Evolutionary conservation across 2,888 invertebrate species (phyloP), one percentile per base, ranked within the genome.

Genomic region (Zonitis immaculata): DNA sequence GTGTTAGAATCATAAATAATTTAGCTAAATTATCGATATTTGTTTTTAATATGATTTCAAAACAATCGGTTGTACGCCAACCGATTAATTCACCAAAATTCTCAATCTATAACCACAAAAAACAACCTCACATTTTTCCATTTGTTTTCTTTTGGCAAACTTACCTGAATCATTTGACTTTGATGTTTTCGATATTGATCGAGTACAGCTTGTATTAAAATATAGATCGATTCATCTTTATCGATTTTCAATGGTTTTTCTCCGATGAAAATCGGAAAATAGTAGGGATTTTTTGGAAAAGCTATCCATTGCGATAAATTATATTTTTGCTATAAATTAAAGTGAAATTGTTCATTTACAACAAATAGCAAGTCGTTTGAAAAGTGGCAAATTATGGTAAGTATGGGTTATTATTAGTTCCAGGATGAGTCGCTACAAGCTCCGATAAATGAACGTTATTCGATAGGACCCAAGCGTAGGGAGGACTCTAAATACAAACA

Each of bases 21-120:
- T 85, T 81, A 56, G 88, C 85, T 44, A 91, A 81, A 66, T 86
- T 83, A 67, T 87, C 85, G 63, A 89, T 80, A 70, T 91, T 89
- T 42, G 89, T 88, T 73, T 87, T 87, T 51, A 92, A 67, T 56
- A 92, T 82, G 60, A 90, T 78, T 47, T 87, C 87, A 66, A 92
- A 82, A 70, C 84, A 82, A 59, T 87, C 84, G 47, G 85, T 83
- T 47, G 86, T 85, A 68, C 86, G 88, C 91, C 91, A 92, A 25
- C 90, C 89, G 51, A 88, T 78, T 44, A 88, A 83, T 69, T 85
- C 82, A 51, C 91, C 91, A 74, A 88, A 88, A 66, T 87, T 82
- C 70, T 91, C 89, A 66, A 91, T 78, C 89, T 91, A 75, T 32
- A 76, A 49, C 9, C 8, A 25, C 25, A 11, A 42, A 42, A 22